A percentile compares a stretch with the other conserved stretches of the same genome.
Evolutionary conservation across 2,888 invertebrate genomes (phyloP).

Genomic region (Melanchra persicariae): DNA sequence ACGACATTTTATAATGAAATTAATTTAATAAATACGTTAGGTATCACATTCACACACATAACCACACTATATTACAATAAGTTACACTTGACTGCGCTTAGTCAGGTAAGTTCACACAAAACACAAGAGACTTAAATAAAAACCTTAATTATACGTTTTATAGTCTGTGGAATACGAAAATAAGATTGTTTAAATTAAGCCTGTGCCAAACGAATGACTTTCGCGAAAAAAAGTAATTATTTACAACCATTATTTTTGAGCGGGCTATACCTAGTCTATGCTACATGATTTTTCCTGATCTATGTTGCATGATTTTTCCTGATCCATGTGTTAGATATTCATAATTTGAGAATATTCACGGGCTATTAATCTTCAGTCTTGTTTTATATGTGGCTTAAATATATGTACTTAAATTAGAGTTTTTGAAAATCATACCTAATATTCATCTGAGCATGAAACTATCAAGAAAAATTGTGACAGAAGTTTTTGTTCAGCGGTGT

Average conservation of each 20-base stretch:
- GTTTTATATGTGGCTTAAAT: slow-evolving; percentile 72
- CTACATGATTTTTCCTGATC: slow-evolving; percentile 38
- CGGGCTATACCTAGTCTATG: slow-evolving; percentile 37
- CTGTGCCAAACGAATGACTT: slow-evolving; percentile 54
- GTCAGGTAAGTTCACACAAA: slow-evolving; percentile 70
- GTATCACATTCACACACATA: slow-evolving; percentile 83
- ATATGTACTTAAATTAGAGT: slow-evolving; percentile 57
- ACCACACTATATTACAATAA: slow-evolving; percentile 87
- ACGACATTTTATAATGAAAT: slow-evolving; percentile 67
- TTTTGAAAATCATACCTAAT: slow-evolving; percentile 27
- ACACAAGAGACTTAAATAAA: slow-evolving; percentile 61
- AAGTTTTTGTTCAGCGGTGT: slow-evolving; percentile 12
- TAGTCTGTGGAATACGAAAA: slow-evolving; percentile 52
- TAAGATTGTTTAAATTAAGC: too few relatives aligned
- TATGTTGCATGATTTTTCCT: slow-evolving; percentile 35
- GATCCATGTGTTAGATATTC: slow-evolving; percentile 64
- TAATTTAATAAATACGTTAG: slow-evolving; percentile 85
- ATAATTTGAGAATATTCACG: slow-evolving; percentile 69
- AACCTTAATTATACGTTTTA: slow-evolving; percentile 57
- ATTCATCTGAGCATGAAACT: slow-evolving; percentile 27
- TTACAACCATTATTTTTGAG: slow-evolving; percentile 64
- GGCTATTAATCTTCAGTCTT: slow-evolving; percentile 83
- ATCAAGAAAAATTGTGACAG: slow-evolving; percentile 10
- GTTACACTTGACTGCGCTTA: slow-evolving; percentile 77
- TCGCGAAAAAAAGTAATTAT: slow-evolving; percentile 55